These are phyloP conservation scores for Microcebus tavaratra DNA, from an alignment of 2,113 vertebrate species.

Conservation along the genomic window DNA sequence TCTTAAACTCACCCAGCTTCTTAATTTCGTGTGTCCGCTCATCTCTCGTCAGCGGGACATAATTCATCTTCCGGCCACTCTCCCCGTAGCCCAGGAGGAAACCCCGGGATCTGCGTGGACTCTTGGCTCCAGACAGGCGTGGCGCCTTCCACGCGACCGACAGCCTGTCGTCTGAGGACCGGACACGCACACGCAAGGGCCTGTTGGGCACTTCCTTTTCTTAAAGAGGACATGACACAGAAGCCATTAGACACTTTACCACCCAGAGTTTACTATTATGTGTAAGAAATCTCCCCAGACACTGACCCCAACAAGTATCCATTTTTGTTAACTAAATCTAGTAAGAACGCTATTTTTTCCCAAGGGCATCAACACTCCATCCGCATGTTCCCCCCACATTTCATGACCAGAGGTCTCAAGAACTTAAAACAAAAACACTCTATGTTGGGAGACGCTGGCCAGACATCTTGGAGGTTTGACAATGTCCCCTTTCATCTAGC, in stretches of 20 bases:
- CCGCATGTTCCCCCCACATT: not conserved
- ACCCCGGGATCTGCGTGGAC: slow-evolving; percentile 85
- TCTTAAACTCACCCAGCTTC: slow-evolving; percentile 88
- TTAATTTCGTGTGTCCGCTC: slow-evolving; percentile 88
- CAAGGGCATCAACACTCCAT: accelerated
- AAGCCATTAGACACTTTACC: slow-evolving; percentile 5
- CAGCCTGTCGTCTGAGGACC: slow-evolving; percentile 77
- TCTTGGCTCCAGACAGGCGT: slow-evolving; percentile 89
- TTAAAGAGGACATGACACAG: slow-evolving; percentile 80
- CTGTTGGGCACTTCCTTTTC: slow-evolving; percentile 87
- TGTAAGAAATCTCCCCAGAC: not conserved
- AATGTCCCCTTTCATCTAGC: slow-evolving; percentile 48
- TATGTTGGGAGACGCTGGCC: not conserved
- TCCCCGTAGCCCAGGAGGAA: slow-evolving; percentile 86
- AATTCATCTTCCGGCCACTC: slow-evolving; percentile 85
- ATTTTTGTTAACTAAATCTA: not conserved
- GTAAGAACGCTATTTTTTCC: slow-evolving; percentile 28
- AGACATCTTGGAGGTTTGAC: slow-evolving; percentile 53
- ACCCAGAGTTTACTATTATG: not conserved
- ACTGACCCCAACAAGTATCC: not conserved
- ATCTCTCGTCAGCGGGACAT: slow-evolving; percentile 88
- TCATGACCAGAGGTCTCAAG: slow-evolving; percentile 31
- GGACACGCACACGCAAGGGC: slow-evolving; percentile 82
- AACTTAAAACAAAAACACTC: slow-evolving; percentile 51
- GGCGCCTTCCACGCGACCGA: slow-evolving; percentile 87